phyloP scores from a whole-genome alignment of 2,888 invertebrate genomes.

The Xiphydria camelus region DNA sequence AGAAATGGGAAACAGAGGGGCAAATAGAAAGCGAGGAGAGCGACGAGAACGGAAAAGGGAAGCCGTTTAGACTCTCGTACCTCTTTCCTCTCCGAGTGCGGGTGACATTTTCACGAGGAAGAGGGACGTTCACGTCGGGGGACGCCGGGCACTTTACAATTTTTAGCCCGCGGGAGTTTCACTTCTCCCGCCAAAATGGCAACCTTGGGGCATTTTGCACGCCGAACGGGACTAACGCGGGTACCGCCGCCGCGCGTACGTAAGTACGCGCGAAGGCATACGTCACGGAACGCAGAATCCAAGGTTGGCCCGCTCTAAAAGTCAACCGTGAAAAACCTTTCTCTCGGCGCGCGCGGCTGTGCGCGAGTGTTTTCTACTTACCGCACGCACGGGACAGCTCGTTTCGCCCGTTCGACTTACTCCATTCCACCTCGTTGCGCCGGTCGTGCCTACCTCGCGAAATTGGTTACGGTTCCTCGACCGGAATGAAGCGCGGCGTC shows the following conservation, averaged over 20 bases:
- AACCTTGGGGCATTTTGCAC: no score
- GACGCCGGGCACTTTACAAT: conserved; percentile 23
- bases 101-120: conserved; percentile 35
- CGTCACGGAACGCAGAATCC: neutral
- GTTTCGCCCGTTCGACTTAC: neutral
- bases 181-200: conserved; percentile 20
- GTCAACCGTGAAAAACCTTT: conserved; percentile 1
- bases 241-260: conserved; percentile 15
- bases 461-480: neutral
- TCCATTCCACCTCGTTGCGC: neutral
- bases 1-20: conserved; percentile 6
- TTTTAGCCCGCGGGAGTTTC: conserved; percentile 21
- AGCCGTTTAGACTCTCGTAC: conserved; percentile 5
- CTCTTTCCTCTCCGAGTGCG: conserved; percentile 19
- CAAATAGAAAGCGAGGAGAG: conserved; percentile 9
- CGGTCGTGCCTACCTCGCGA: no score
- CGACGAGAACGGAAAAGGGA: conserved; percentile 14
- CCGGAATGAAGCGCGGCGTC: neutral
- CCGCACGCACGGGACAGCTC: neutral
- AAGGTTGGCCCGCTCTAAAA: neutral
- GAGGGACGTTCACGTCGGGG: conserved; percentile 20
- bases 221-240: conserved; percentile 36
- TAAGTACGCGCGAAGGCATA: conserved; percentile 6
- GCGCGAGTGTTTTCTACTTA: neutral
- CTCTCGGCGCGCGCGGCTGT: neutral